phyloP scores from a whole-genome alignment of 2,113 vertebrate species.

The Sporophila hypoxantha region DNA sequence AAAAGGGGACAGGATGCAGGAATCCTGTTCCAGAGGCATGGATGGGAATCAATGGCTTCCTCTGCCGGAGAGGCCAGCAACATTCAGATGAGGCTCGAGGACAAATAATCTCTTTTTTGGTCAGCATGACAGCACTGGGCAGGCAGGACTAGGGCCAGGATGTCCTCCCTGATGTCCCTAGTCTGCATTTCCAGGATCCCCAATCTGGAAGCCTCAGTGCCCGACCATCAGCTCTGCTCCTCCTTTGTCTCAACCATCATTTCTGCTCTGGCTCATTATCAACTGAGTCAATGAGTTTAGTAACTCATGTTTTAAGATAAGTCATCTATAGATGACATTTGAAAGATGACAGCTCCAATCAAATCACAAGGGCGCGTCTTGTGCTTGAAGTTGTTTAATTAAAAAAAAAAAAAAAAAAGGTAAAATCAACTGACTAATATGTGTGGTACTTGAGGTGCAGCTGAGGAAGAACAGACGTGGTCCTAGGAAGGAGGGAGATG shows the following conservation, averaged over 20 bases:
- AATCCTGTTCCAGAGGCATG: too few species aligned
- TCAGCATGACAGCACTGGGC: too few species aligned
- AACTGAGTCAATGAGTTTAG: not conserved
- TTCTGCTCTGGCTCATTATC: not conserved
- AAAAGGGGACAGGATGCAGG: too few species aligned
- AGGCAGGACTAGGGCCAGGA: too few species aligned
- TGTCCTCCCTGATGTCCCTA: too few species aligned
- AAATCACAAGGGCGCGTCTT: slow-evolving; percentile 13
- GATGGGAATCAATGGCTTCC: too few species aligned
- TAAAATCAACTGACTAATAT: not conserved
- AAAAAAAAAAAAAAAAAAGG: not conserved
- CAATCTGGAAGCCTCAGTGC: too few species aligned
- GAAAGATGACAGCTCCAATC: slow-evolving; percentile 34
- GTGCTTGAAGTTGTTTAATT: not conserved
- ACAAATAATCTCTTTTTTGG: too few species aligned
- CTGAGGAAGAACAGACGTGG: not conserved
- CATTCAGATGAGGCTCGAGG: too few species aligned
- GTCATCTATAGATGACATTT: slow-evolving; percentile 32
- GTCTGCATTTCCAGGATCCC: too few species aligned
- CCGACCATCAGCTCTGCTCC: not conserved
- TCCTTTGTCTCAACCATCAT: not conserved
- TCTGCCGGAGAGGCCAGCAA: too few species aligned
- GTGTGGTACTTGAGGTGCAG: not conserved
- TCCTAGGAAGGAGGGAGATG: not conserved
- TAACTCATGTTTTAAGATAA: slow-evolving; percentile 31